Base-by-base conservation (phyloP, 2,888 invertebrate species). In the Philereme transversata region DNA sequence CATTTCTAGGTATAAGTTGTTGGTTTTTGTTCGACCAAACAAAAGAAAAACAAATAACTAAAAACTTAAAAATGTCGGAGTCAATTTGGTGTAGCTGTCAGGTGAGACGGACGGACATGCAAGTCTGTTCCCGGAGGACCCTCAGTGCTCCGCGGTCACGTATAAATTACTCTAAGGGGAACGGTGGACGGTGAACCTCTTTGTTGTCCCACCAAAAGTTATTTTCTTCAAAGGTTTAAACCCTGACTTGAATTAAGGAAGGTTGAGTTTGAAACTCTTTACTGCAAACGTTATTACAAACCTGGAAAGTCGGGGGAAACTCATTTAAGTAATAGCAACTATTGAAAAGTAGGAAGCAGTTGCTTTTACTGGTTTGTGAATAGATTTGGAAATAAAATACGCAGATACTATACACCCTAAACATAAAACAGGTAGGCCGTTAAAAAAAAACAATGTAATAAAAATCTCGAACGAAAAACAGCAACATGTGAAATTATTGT, bases 151-250 rank as follows among this genome's bases (percentile, higher is more conserved):
- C 76, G 83, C 84, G 87, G 90, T 88, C 89, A 89, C 90, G 87
- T 90, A 90, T 90, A 90, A 90, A 90, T 90, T 90, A 90, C 90
- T 83, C 82, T 73, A 78, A 81, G 80, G 84, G 82, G 82, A 84
- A 81, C 79, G 74, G 78, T 75, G 57, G 79, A 79, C 74, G 74
- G 78, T 75, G 57, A 79, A 79, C 74, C 84, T 86, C 88, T 87
- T 88, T 88, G 88, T 88, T 87, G 86, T 87, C 82, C 86, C 81
- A 74, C 71, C 79, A 66, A 83, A 87, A 88, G 84, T 88, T 87
- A 84, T 83, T 86, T 87, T 87, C 84, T 86, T 87, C 84, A 77
- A 83, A 83, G 82, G 83, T 84, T 88, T 83, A 88, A 89, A 89
- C 87, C 88, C 85, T 83, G 85, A 83, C 88, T 87, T 86, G 88